These are phyloP conservation scores for Steromphala cineraria DNA, from an alignment of 2,888 invertebrate species.

Conservation along the genomic window DNA sequence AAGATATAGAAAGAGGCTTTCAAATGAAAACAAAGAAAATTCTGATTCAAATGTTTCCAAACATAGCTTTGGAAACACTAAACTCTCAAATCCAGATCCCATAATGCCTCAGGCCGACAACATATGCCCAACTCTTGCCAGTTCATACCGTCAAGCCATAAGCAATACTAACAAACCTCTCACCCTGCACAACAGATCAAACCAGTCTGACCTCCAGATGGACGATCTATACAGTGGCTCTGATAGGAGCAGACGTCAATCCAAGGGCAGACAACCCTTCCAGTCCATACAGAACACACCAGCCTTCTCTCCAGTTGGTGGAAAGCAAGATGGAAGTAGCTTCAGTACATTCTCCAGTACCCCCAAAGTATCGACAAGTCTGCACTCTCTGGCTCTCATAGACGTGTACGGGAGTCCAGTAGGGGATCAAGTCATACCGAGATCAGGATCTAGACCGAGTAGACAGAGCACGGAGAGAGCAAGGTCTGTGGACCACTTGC, in stretches of 20 bases:
- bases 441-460: background rate
- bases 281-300: constrained; percentile 57
- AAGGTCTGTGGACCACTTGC: background rate
- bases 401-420: background rate
- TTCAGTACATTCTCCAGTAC: background rate
- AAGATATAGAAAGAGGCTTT: background rate
- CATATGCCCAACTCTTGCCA: background rate
- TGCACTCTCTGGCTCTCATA: constrained; percentile 1
- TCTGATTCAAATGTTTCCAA: background rate
- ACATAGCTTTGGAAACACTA: background rate
- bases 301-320: constrained; percentile 48
- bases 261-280: constrained; percentile 44
- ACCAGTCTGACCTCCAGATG: background rate
- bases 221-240: background rate
- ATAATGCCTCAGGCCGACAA: background rate
- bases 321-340: background rate
- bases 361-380: background rate
- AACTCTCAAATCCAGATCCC: background rate
- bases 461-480: background rate
- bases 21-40: background rate
- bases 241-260: background rate
- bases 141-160: constrained; percentile 1
- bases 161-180: background rate
- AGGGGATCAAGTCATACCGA: background rate
- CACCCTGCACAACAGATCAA: background rate